Evolutionary conservation across 2,113 vertebrate species (phyloP), one percentile per base, ranked within the genome.

Genomic region (Microcebus murinus): DNA sequence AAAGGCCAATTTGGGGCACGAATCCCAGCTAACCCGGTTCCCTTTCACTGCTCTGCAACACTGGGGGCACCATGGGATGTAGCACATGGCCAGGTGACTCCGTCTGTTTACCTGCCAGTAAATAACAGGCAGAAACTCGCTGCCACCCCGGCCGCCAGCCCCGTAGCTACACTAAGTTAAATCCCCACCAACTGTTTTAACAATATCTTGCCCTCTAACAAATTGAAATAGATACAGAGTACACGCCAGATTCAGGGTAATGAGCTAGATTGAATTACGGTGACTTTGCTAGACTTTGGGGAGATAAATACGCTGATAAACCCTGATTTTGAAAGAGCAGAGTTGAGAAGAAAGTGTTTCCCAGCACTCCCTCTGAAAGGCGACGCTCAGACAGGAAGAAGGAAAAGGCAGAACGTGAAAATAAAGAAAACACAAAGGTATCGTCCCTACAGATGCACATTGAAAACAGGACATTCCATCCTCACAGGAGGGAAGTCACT

Each of bases 371-470:
- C 45, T 80, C 57, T 65, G 84, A 87, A 97, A 97, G 83, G 31
- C 80, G 79, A 94, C 50, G 82, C 87, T 27, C 87, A 82, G 87
- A 45, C 45, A 63, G 80, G 92, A 97, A 95, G 94, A 94, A 76
- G 52, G 36, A 20, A 93, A 83, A 48, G 52, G 18, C 31, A 63
- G 70, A 84, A 50, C 23, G 31, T 42, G 79, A 34, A 85, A 86
- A 57, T 3, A 79, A 90, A 87, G 73, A 71, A 86, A 31, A 70
- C 59, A 87, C 79, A 70, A 67, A 61, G 50, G 20, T n/a, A 4
- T 61, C 12, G 0, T 76, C 63, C 0, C 59, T 50, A 3, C 6
- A 61, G 87, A 87, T 55, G 59, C 12, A 7, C 79, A 80, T 7
- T 1, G 0, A 39, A 91, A 50, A 50, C 67, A 80, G 93, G 86